These are phyloP conservation scores for Timema podura DNA, from an alignment of 2,888 invertebrate species.

Conservation along the genomic window DNA sequence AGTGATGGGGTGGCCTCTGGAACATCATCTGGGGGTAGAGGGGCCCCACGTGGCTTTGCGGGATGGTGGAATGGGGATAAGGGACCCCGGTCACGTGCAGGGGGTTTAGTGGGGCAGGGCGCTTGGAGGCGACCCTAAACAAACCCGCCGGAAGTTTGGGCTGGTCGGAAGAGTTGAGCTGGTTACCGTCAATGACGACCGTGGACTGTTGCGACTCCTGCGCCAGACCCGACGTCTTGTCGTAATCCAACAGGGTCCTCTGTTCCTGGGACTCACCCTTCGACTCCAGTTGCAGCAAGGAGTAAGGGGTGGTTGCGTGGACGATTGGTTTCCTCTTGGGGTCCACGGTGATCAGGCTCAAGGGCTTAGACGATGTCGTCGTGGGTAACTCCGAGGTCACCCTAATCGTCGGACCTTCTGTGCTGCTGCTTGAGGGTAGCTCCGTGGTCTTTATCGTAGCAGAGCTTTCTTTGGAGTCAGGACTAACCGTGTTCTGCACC, in stretches of 20 bases:
- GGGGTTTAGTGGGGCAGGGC: slow-evolving; percentile 3
- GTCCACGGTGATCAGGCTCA: slow-evolving; percentile 1
- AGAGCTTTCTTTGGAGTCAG: too few relatives aligned
- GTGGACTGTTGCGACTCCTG: not conserved
- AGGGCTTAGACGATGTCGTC: not conserved
- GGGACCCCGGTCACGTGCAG: slow-evolving; percentile 13
- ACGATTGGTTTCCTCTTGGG: slow-evolving; percentile 20
- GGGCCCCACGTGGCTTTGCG: too few relatives aligned
- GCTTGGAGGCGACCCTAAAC: not conserved
- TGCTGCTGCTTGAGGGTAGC: too few relatives aligned
- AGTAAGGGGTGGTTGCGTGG: slow-evolving; percentile 19
- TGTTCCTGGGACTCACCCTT: not conserved
- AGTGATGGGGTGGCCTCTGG: slow-evolving; percentile 30
- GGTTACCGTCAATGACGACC: not conserved
- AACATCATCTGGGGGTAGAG: slow-evolving; percentile 24
- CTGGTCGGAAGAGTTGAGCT: not conserved
- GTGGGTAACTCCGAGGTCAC: too few relatives aligned
- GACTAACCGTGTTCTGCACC: too few relatives aligned
- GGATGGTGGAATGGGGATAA: not conserved
- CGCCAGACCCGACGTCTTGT: not conserved
- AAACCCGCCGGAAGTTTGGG: too few relatives aligned
- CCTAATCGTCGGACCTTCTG: too few relatives aligned
- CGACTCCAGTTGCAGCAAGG: not conserved
- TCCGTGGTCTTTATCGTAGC: too few relatives aligned
- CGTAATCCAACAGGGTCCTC: not conserved